Conservation (phyloP, 1,140 invertebrate genomes). For the Danaus melanippus region DNA sequence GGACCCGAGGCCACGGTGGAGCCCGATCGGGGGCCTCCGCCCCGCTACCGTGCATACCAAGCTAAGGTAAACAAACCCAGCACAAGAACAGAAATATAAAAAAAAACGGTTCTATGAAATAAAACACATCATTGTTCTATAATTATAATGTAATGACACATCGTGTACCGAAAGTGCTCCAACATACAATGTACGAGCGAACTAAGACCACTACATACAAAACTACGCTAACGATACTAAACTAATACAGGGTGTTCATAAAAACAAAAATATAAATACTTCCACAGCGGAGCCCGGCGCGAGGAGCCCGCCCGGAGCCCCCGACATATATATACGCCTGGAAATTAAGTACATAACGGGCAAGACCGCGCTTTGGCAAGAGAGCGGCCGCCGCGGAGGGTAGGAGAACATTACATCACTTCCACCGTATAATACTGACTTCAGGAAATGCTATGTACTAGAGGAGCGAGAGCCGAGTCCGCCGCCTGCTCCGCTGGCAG, state of each 20-base stretch:
- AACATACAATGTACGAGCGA: constrained; percentile 56
- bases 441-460: constrained; percentile 56
- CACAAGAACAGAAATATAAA: constrained; percentile 20
- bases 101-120: constrained; percentile 47
- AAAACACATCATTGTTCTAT: constrained; percentile 67
- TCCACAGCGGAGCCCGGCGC: constrained; percentile 27
- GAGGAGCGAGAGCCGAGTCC: constrained; percentile 36
- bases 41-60: constrained; percentile 40
- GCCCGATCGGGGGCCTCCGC: constrained; percentile 10
- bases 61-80: constrained; percentile 44
- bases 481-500: constrained; percentile 12
- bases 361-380: constrained; percentile 44
- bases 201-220: constrained; percentile 51
- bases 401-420: constrained; percentile 44
- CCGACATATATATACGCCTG: constrained; percentile 33
- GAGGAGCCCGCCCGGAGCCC: constrained; percentile 6
- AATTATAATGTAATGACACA: constrained; percentile 69
- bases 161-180: constrained; percentile 54
- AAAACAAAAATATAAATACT: constrained; percentile 42
- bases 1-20: background rate
- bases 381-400: constrained; percentile 36
- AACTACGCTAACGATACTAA: constrained; percentile 51
- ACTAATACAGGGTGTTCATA: constrained; percentile 47
- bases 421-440: constrained; percentile 63
- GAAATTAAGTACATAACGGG: constrained; percentile 61